Percentiles rank a stretch among this genome's conserved stretches.
These are phyloP conservation scores for Arctia plantaginis DNA, from an alignment of 2,888 invertebrate genomes.

Conservation along the genomic window DNA sequence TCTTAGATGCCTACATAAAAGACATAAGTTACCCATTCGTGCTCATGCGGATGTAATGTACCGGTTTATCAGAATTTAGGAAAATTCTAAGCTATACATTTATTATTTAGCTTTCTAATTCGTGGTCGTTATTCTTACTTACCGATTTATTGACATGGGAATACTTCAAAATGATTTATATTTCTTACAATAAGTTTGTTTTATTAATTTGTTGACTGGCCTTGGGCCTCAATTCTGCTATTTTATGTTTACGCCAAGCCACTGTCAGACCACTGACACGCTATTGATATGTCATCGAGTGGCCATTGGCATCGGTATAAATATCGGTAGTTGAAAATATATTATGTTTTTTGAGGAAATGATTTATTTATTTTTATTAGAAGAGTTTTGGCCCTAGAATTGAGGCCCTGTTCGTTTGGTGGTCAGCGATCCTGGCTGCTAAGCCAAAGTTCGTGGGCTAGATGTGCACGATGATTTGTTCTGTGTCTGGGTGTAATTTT, in stretches of 20 bases:
- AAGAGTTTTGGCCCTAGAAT: too few relatives aligned
- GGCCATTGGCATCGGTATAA: too few relatives aligned
- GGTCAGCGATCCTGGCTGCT: not conserved
- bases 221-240: too few relatives aligned
- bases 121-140: conserved; percentile 58
- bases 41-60: conserved; percentile 24
- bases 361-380: too few relatives aligned
- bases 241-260: too few relatives aligned
- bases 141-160: conserved; percentile 18
- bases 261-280: too few relatives aligned
- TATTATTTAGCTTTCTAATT: conserved; percentile 67
- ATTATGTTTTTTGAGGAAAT: too few relatives aligned
- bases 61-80: conserved; percentile 60
- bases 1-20: not conserved
- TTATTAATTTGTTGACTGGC: not conserved
- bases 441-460: not conserved
- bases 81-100: conserved; percentile 47
- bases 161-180: conserved; percentile 29
- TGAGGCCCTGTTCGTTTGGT: too few relatives aligned
- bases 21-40: not conserved
- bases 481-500: not conserved
- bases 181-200: not conserved
- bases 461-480: not conserved
- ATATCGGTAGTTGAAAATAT: too few relatives aligned
- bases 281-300: too few relatives aligned